A percentile compares a stretch with the other conserved stretches of the same genome.
Conservation (phyloP, 2,888 invertebrate genomes). For the Tethea ocularis region DNA sequence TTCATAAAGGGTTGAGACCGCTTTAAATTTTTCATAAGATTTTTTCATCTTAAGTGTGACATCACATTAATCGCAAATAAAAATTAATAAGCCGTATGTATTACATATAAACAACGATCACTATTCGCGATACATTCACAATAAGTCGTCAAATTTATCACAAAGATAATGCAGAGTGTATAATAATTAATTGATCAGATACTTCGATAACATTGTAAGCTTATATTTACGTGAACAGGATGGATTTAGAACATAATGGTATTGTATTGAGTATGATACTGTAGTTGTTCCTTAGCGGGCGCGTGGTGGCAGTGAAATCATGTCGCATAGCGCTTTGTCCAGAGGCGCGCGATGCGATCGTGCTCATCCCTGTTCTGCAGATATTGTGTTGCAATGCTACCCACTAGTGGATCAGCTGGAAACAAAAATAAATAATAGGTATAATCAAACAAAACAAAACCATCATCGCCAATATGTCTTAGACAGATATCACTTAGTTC, state of each 20-base stretch:
- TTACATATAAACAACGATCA: conserved; percentile 15
- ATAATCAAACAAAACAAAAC: too few relatives aligned
- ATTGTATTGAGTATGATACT: conserved; percentile 66
- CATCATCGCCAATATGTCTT: too few relatives aligned
- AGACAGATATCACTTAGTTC: too few relatives aligned
- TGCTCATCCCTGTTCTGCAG: conserved; percentile 98
- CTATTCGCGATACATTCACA: conserved; percentile 42
- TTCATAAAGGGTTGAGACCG: conserved; percentile 12
- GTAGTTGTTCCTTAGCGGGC: conserved; percentile 55
- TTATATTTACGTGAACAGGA: conserved; percentile 69
- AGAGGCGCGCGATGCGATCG: conserved; percentile 98
- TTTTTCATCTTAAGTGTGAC: conserved; percentile 53
- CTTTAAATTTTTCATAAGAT: background rate
- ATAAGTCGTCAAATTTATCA: conserved; percentile 30
- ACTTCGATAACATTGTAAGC: conserved; percentile 54
- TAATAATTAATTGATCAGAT: conserved; percentile 33
- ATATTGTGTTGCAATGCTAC: conserved; percentile 99
- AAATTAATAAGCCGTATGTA: conserved; percentile 61
- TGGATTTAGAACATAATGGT: conserved; percentile 75
- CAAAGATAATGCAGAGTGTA: conserved; percentile 34
- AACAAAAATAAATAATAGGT: conserved; percentile 33
- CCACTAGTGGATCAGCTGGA: conserved; percentile 97
- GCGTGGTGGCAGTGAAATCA: conserved; percentile 82
- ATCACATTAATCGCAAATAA: conserved; percentile 76
- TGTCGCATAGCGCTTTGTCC: conserved; percentile 99